Evolutionary conservation across 2,797 vertebrate genomes (phyloP).

Genomic region (Selene dorsalis): DNA sequence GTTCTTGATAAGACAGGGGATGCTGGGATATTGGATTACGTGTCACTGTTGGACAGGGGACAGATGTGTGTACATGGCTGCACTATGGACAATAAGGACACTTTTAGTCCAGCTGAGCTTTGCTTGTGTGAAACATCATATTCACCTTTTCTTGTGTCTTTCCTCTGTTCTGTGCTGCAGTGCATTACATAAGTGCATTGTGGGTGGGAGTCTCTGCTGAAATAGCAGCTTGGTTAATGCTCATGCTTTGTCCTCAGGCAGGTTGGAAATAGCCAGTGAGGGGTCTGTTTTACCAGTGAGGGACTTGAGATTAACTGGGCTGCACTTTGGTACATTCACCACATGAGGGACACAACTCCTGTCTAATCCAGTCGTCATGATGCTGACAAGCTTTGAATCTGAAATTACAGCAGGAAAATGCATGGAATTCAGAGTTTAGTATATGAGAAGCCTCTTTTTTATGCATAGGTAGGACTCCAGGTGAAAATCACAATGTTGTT

Average conservation of each 20-base stretch:
- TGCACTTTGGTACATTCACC: conserved; percentile 57
- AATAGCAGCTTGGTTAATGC: conserved; percentile 5
- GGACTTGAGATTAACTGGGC: conserved; percentile 14
- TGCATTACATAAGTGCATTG: conserved; percentile 16
- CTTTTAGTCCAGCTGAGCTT: background rate
- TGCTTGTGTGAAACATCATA: background rate
- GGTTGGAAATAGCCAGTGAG: conserved; percentile 1
- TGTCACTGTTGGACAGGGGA: conserved; percentile 70
- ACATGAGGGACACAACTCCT: conserved; percentile 68
- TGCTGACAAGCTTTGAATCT: background rate
- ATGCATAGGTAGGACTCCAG: background rate
- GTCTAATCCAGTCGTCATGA: background rate
- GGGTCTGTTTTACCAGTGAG: background rate
- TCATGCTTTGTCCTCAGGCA: background rate
- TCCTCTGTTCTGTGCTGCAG: background rate
- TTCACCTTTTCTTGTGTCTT: background rate
- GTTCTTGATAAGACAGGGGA: conserved; percentile 68
- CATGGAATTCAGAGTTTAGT: background rate
- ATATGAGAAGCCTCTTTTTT: background rate
- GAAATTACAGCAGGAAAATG: background rate
- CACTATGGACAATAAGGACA: background rate
- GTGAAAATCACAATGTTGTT: background rate
- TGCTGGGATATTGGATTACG: conserved; percentile 67
- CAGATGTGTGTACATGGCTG: conserved; percentile 1
- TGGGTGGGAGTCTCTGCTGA: conserved; percentile 10